These are phyloP conservation scores for Hedychridium roseum DNA, from an alignment of 2,888 invertebrate species.

Conservation along the genomic window DNA sequence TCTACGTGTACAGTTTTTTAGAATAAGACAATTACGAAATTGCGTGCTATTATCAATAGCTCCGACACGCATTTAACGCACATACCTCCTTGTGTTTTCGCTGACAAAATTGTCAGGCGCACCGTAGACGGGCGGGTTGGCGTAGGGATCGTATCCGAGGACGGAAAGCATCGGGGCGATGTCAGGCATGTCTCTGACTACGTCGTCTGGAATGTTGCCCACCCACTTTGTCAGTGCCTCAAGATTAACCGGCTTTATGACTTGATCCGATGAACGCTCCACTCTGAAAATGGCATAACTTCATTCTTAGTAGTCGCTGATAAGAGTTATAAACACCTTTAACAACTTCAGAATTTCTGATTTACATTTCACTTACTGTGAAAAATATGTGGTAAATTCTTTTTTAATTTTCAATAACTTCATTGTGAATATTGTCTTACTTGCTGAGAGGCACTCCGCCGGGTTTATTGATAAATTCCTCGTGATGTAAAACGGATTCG, in stretches of 20 bases:
- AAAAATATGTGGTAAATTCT: slow-evolving; percentile 16
- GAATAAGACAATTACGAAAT: no score
- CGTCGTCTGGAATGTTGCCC: slow-evolving; percentile 88
- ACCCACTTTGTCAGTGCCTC: slow-evolving; percentile 96
- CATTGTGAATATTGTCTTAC: slow-evolving; percentile 72
- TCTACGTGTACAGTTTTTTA: not conserved
- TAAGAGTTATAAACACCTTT: not conserved
- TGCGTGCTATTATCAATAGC: no score
- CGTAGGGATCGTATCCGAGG: slow-evolving; percentile 94
- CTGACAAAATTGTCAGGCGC: slow-evolving; percentile 80
- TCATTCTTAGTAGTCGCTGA: not conserved
- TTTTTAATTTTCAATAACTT: no score
- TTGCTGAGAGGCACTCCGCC: slow-evolving; percentile 95
- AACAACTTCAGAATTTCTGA: not conserved
- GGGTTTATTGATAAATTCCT: slow-evolving; percentile 94
- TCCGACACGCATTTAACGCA: no score
- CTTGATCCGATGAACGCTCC: slow-evolving; percentile 97
- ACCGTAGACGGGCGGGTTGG: slow-evolving; percentile 96
- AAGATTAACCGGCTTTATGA: slow-evolving; percentile 96
- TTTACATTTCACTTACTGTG: slow-evolving; percentile 6
- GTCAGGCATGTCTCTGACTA: slow-evolving; percentile 89
- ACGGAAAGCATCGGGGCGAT: slow-evolving; percentile 94
- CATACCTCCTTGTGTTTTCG: slow-evolving; percentile 68
- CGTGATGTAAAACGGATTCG: slow-evolving; percentile 95
- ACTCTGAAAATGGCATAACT: slow-evolving; percentile 71